Base-by-base conservation (phyloP, 2,113 vertebrate genomes). In the Vimba vimba region DNA sequence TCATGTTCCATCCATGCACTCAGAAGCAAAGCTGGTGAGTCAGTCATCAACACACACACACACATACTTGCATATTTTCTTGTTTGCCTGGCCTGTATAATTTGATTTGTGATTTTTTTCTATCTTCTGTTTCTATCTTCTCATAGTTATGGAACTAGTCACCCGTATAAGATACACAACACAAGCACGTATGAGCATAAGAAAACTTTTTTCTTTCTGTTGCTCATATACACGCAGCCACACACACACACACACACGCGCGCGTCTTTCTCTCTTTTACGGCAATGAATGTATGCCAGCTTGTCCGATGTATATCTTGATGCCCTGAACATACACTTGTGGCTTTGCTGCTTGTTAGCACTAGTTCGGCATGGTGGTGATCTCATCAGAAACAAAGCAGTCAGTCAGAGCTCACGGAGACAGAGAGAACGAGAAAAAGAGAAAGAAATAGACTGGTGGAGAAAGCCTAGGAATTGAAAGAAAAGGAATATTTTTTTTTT, bases 11-110 rank as follows among this genome's bases (percentile, higher is more conserved):
- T 95, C 96, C 91, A 98, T 99, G 97, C 98, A 99, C 94, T 99
- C 98, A 89, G 98, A 99, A 93, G 97, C 98, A 94, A 99, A 99
- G 95, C 96, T 99, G 97, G 98, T 99, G 92, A 95, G 94, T 93
- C 73, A 10, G 19, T n/a, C 23, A 10, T 19, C 55, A 66, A 25
- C 64, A 47, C 82, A 50, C 64, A 47, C 82, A 45, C 71, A 50
- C 47, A 23, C 30, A 52, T 10, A 25, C 13, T 30, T n/a, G 52
- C 27, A 74, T 21, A 52, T 68, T 33, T 73, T 89, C 79, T 85
- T 80, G 59, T 36, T 78, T 78, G 27, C 13, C 50, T 78, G 19
- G 8, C 17, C 10, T 78, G 52, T 78, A 13, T 6, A 11, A 78
- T 62, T 43, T 79, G 55, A 62, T 43, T 79, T 79, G 33, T 25